Conservation (phyloP, 2,113 vertebrate genomes). For the Puntigrus tetrazona region DNA sequence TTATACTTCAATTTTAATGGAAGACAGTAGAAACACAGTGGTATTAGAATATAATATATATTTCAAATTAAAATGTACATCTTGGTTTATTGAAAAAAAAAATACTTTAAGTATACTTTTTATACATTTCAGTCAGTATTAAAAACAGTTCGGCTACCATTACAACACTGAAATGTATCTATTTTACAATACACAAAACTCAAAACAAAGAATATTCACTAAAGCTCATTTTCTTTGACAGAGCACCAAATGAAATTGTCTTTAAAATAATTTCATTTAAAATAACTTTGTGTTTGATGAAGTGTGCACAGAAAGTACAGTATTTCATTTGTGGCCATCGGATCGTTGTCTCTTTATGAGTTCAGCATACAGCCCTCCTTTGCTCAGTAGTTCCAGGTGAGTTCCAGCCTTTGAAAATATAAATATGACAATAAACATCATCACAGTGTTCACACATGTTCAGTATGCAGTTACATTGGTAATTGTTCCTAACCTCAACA, state of each 20-base stretch:
- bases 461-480: background rate
- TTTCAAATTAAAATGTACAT: slow-evolving; percentile 22
- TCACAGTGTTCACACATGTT: background rate
- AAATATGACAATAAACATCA: slow-evolving; percentile 10
- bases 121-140: background rate
- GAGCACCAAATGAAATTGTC: background rate
- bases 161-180: background rate
- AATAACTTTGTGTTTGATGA: background rate
- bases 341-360: slow-evolving; percentile 84
- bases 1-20: background rate
- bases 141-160: background rate
- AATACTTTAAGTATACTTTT: slow-evolving; percentile 23
- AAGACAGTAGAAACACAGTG: background rate
- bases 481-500: slow-evolving; percentile 79
- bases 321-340: slow-evolving; percentile 68
- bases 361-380: slow-evolving; percentile 85
- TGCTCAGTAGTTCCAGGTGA: slow-evolving; percentile 82
- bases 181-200: background rate
- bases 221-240: background rate
- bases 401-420: slow-evolving; percentile 80
- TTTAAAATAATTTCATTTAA: background rate
- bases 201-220: background rate
- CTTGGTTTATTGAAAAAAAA: background rate
- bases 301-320: background rate
- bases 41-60: background rate